phyloP scores from a whole-genome alignment of 2,113 vertebrate species.

The Patagioenas fasciata region DNA sequence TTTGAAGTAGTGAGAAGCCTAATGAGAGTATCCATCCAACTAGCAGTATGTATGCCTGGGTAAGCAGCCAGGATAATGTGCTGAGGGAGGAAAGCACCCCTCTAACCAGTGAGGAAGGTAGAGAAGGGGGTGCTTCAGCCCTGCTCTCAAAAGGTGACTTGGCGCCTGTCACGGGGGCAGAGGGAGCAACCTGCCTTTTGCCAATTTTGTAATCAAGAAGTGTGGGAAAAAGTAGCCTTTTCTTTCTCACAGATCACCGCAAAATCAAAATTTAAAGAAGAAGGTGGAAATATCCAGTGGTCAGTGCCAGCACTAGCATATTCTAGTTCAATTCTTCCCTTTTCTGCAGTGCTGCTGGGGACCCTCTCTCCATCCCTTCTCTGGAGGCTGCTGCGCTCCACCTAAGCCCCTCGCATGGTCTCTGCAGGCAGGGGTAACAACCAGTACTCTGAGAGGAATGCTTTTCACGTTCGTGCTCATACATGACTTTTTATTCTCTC shows the following conservation, averaged over 20 bases:
- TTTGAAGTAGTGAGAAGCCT: not conserved
- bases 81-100: not conserved
- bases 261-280: not conserved
- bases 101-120: fast-evolving
- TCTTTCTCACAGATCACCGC: not conserved
- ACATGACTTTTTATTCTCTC: not conserved
- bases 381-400: not conserved
- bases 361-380: not conserved
- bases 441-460: fast-evolving
- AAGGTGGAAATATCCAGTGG: not conserved
- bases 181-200: not conserved
- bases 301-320: fast-evolving
- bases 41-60: not conserved
- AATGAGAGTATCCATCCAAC: not conserved
- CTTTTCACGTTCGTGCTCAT: not conserved
- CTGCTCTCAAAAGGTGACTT: not conserved
- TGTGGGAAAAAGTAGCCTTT: not conserved
- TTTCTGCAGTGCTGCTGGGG: not conserved
- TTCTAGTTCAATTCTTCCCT: not conserved
- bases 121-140: not conserved
- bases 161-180: not conserved
- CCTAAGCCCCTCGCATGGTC: fast-evolving
- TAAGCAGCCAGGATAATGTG: not conserved
- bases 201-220: not conserved
- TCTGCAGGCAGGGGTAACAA: not conserved